A percentile compares a stretch with the other conserved stretches of the same genome.
Conservation (phyloP, 2,888 invertebrate genomes). For the Sphinx pinastri region DNA sequence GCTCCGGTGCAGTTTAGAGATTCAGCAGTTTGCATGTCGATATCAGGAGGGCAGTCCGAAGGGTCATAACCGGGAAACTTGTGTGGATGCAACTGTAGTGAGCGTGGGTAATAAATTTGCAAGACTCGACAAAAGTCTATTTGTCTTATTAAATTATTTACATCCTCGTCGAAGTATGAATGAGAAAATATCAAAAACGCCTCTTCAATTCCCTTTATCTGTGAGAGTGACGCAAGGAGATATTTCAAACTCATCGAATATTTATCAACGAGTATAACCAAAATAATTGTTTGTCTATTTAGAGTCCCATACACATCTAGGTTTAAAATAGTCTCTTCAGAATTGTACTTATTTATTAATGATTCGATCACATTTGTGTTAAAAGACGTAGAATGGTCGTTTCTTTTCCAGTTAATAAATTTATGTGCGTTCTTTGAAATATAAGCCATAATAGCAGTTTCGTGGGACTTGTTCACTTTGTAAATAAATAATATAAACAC, state of each 20-base stretch:
- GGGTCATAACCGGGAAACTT: constrained; percentile 53
- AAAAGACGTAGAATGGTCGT: not conserved
- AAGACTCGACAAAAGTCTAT: constrained; percentile 61
- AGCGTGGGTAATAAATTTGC: constrained; percentile 65
- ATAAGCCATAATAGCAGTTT: constrained; percentile 33
- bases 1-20: constrained; percentile 52
- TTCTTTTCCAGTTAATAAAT: constrained; percentile 30
- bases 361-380: constrained; percentile 9
- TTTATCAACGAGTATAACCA: constrained; percentile 55
- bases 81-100: constrained; percentile 51
- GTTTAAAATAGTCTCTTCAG: constrained; percentile 44
- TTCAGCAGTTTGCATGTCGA: constrained; percentile 42
- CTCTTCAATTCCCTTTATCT: constrained; percentile 56
- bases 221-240: constrained; percentile 54
- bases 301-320: constrained; percentile 47
- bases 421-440: constrained; percentile 42
- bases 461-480: constrained; percentile 31
- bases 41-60: constrained; percentile 49
- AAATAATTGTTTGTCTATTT: constrained; percentile 46
- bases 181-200: constrained; percentile 63
- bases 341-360: constrained; percentile 41
- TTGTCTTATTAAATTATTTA: constrained; percentile 48
- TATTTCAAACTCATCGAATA: constrained; percentile 49
- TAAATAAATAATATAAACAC: constrained; percentile 33
- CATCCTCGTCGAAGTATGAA: constrained; percentile 50